Evolutionary conservation across 2,797 vertebrate species (phyloP).

Genomic region (Ctenosaura bakeri): DNA sequence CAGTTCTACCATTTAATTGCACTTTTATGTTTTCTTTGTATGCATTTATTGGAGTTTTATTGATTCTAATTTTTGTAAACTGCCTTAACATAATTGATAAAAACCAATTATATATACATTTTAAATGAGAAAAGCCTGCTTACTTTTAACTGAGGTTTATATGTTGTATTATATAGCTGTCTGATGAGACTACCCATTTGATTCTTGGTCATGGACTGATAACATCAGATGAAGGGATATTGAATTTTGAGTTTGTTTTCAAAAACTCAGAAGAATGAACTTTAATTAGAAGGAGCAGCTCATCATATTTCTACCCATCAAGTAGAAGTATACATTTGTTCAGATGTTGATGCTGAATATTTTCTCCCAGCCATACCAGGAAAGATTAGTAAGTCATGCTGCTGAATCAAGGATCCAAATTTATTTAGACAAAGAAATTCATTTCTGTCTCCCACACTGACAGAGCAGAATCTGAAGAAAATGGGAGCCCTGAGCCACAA

Average conservation of each 20-base stretch:
- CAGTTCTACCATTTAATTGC: neutral
- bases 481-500: too few relatives aligned
- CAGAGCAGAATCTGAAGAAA: too few relatives aligned
- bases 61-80: neutral
- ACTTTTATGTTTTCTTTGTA: neutral
- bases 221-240: constrained; percentile 53
- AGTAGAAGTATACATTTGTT: constrained; percentile 24
- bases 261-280: constrained; percentile 10
- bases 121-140: neutral
- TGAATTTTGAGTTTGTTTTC: constrained; percentile 18
- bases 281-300: constrained; percentile 51
- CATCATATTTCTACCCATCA: neutral
- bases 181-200: constrained; percentile 42
- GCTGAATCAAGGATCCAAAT: too few relatives aligned
- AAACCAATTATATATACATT: neutral
- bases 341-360: neutral
- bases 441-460: too few relatives aligned
- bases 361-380: too few relatives aligned
- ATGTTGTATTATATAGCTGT: constrained; percentile 27
- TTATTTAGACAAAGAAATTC: too few relatives aligned
- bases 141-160: constrained; percentile 41
- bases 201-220: constrained; percentile 52
- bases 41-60: neutral
- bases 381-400: too few relatives aligned
- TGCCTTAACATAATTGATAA: neutral